A percentile compares a stretch with the other conserved stretches of the same genome.
Conservation (phyloP, 2,797 vertebrate genomes). For the Linurgus olivaceus region DNA sequence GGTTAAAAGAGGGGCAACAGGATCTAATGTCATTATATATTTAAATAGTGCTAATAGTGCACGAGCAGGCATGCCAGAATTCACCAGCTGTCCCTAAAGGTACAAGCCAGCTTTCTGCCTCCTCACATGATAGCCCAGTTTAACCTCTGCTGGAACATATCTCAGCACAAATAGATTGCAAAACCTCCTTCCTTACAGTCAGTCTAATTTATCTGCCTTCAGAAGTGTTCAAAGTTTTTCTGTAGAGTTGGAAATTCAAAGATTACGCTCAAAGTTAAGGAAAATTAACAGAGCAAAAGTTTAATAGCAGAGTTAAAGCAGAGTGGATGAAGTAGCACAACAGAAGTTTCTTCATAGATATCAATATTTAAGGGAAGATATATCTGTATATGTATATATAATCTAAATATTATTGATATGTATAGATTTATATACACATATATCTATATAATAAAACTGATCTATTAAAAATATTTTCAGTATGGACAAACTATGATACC, state of each 20-base stretch:
- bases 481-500: neutral
- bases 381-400: no score
- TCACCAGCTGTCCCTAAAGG: conserved; percentile 64
- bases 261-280: neutral
- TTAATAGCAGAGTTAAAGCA: neutral
- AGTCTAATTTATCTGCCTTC: neutral
- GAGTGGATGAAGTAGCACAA: neutral
- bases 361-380: neutral
- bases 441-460: neutral
- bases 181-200: neutral
- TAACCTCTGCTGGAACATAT: conserved; percentile 6
- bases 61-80: conserved; percentile 26
- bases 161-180: neutral
- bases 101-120: conserved; percentile 55
- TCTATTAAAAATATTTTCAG: neutral
- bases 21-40: conserved; percentile 32
- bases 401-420: neutral
- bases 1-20: neutral
- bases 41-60: conserved; percentile 58
- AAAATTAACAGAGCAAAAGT: neutral
- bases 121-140: conserved; percentile 8
- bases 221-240: neutral
- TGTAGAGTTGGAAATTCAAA: neutral
- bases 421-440: accelerated
- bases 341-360: neutral